phyloP scores from a whole-genome alignment of 2,888 invertebrate genomes.

The Drosophila barbarae region DNA sequence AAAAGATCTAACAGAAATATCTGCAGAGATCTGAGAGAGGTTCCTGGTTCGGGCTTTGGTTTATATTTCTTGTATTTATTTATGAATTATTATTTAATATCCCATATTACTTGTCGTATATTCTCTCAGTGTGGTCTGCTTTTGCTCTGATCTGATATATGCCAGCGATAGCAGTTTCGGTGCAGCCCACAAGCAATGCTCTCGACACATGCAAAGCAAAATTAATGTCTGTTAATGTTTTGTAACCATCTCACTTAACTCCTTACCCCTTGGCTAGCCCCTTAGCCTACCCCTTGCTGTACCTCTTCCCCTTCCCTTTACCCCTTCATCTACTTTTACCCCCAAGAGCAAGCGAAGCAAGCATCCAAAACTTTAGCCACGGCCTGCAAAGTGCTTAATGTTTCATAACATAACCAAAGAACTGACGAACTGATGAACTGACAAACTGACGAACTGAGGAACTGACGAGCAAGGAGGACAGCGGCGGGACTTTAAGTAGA shows the following conservation, averaged over 20 bases:
- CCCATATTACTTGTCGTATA: rapidly evolving
- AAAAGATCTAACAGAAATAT: too few species aligned
- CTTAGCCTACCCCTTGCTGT: neutral
- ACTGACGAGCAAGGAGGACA: too few species aligned
- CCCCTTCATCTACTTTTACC: too few species aligned
- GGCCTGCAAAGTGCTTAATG: slow-evolving; percentile 68
- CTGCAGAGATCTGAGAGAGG: neutral
- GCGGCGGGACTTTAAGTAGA: neutral
- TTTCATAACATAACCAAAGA: slow-evolving; percentile 53
- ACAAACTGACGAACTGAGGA: neutral
- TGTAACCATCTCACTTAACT: slow-evolving; percentile 49
- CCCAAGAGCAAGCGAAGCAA: slow-evolving; percentile 3
- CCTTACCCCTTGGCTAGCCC: neutral
- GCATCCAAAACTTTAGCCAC: slow-evolving; percentile 31
- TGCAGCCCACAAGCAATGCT: slow-evolving; percentile 38
- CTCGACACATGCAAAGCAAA: slow-evolving; percentile 53
- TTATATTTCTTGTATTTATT: neutral
- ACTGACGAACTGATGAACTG: neutral
- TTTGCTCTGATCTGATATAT: slow-evolving; percentile 35
- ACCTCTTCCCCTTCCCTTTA: neutral
- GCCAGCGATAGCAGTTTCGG: slow-evolving; percentile 6
- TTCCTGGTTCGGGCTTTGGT: neutral
- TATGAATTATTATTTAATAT: neutral
- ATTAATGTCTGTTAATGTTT: slow-evolving; percentile 73
- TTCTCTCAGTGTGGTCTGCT: slow-evolving; percentile 3